Conservation (phyloP, 2,113 vertebrate genomes). For the Buteo buteo region DNA sequence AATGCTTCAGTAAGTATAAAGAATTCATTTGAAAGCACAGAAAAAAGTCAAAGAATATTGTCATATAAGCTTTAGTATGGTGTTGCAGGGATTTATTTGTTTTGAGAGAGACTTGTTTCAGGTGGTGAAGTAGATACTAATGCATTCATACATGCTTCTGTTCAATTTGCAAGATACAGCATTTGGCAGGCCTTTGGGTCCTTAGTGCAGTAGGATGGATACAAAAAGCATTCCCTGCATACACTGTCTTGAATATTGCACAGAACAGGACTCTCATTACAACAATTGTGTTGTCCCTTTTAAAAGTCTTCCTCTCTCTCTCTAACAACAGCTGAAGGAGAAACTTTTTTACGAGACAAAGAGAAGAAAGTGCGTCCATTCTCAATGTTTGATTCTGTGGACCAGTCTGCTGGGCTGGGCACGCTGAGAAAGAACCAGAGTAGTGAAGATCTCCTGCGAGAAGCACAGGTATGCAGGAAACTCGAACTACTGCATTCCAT, state of each 20-base stretch:
- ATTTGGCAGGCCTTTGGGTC: not conserved
- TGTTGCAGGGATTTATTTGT: not conserved
- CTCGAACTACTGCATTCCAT: accelerated
- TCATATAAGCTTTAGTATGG: not conserved
- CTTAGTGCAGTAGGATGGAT: not conserved
- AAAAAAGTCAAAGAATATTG: not conserved
- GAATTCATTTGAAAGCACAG: not conserved
- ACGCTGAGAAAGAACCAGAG: slow-evolving; percentile 92
- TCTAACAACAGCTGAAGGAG: slow-evolving; percentile 67
- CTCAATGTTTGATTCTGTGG: slow-evolving; percentile 92
- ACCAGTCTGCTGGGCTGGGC: slow-evolving; percentile 69
- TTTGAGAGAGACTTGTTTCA: not conserved
- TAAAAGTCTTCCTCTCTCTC: not conserved
- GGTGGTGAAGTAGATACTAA: not conserved
- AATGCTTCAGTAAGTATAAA: not conserved
- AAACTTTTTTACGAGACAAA: slow-evolving; percentile 75
- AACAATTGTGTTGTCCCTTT: not conserved
- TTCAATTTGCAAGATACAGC: not conserved
- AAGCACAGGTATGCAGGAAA: slow-evolving; percentile 80
- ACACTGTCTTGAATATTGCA: not conserved
- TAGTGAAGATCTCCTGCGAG: slow-evolving; percentile 90
- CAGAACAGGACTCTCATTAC: not conserved
- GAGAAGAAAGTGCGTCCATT: slow-evolving; percentile 88
- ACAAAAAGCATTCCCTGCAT: not conserved
- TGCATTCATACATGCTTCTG: not conserved